A percentile compares a stretch with the other conserved stretches of the same genome.
phyloP scores from a whole-genome alignment of 2,888 invertebrate genomes.

The Metellina segmentata region DNA sequence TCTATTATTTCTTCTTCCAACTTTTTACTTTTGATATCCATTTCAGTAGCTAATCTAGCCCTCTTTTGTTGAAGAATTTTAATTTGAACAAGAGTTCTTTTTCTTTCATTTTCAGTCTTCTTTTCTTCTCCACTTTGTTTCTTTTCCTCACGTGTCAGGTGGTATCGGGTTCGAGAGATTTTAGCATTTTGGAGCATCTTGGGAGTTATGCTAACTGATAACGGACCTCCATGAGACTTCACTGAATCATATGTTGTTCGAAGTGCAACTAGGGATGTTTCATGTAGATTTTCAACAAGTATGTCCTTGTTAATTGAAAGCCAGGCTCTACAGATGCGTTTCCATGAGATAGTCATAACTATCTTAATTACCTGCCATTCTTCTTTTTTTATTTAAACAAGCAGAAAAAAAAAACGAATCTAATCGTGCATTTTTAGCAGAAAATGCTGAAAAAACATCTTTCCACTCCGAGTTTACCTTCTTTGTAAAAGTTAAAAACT shows the following conservation, averaged over 20 bases:
- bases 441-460: not conserved
- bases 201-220: too few species aligned
- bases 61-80: not conserved
- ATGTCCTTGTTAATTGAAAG: too few species aligned
- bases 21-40: not conserved
- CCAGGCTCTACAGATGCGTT: not conserved
- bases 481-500: too few species aligned
- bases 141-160: too few species aligned
- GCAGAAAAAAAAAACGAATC: not conserved
- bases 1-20: not conserved
- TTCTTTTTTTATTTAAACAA: not conserved
- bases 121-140: too few species aligned
- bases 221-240: too few species aligned
- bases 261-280: too few species aligned
- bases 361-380: not conserved
- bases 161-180: too few species aligned
- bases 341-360: not conserved
- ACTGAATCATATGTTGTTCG: too few species aligned
- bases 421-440: not conserved
- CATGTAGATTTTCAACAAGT: too few species aligned
- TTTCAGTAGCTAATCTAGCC: not conserved
- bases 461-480: not conserved
- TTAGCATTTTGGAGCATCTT: too few species aligned
- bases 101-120: too few species aligned
- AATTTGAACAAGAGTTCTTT: not conserved